Base-by-base conservation (phyloP, 1,140 invertebrate species). In the Belonocnema kinseyi region DNA sequence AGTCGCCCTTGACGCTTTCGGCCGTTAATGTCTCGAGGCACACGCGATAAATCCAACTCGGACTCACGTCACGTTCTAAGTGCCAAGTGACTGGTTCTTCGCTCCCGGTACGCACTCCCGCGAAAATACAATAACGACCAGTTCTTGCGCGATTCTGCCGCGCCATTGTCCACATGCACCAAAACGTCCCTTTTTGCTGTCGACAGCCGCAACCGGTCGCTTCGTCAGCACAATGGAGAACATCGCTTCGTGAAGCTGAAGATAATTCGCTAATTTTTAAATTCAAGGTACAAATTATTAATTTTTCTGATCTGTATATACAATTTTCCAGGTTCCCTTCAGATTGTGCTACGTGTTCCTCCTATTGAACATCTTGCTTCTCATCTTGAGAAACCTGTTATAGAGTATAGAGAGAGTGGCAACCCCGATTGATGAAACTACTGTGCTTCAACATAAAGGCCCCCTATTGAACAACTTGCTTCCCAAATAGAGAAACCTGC, bases 1-100 rank as follows among this genome's bases (percentile, higher is more conserved):
- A 91, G 90, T 91, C 84, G 87, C 84, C 85, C 85, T 85, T 83
- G 86, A 89, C 88, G 88, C 88, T 87, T 89, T 90, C 84, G 82
- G 52, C 83, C 74, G 86, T 87, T 85, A 87, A 86, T 87, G 82
- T 88, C 83, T 77, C 80, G 61, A 66, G 74, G 71, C 77, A 74
- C 78, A 80, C 85, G 83, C 84, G 85, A 82, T 85, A 85, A 85
- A 85, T 85, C 79, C 72, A 40, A 10, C 21, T 66, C 58, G 13
- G 21, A 33, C 21, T 40, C 58, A 16, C 58, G 3, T 66, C 58
- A 66, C 58, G 58, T 66, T 66, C 58, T 16, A 7, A 66, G 21
- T 66, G 58, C 21, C 58, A 66, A 66, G 58, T 66, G 58, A 11
- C 58, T 66, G 26, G 13, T 33, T 40, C 4, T 66, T 66, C 12